phyloP scores from a whole-genome alignment of 2,888 invertebrate genomes.

The Parnassius glacialis region DNA sequence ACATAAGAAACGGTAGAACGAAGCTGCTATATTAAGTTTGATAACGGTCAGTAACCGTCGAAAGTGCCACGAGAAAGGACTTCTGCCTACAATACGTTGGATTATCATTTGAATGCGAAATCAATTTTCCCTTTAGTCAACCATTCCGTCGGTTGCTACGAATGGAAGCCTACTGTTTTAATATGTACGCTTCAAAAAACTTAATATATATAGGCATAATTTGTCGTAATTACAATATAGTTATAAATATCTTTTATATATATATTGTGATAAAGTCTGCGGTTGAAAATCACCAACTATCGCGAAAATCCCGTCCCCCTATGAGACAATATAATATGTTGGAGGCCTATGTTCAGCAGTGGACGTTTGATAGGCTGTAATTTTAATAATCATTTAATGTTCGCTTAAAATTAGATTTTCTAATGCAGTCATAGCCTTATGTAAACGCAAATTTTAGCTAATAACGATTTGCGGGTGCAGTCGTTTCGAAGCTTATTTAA shows the following conservation, averaged over 20 bases:
- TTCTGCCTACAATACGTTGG: conserved; percentile 38
- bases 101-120: conserved; percentile 72
- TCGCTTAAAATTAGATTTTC: conserved; percentile 25
- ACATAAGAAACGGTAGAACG: not conserved
- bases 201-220: too few species aligned
- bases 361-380: too few species aligned
- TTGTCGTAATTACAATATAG: too few species aligned
- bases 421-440: not conserved
- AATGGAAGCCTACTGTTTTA: conserved; percentile 46
- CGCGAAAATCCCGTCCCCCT: too few species aligned
- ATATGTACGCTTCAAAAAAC: conserved; percentile 29
- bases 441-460: conserved; percentile 5
- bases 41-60: too few species aligned
- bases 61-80: conserved; percentile 43
- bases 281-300: too few species aligned
- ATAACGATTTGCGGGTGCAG: conserved; percentile 1
- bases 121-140: conserved; percentile 66
- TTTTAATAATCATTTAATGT: too few species aligned
- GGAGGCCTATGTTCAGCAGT: too few species aligned
- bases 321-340: too few species aligned
- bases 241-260: too few species aligned
- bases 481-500: not conserved
- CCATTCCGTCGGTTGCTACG: conserved; percentile 34
- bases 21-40: too few species aligned
- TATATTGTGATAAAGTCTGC: too few species aligned